These are phyloP conservation scores for human DNA, from an alignment of 2,113 vertebrate genomes.

Conservation along the genomic window GRCh38 chr3:177351001-177351500, in stretches of 20 bases:
- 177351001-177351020: background rate
- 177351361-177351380: background rate
- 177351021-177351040: background rate
- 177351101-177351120: background rate
- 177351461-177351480: background rate
- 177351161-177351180: background rate
- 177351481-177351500: background rate
- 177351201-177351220: background rate
- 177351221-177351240: background rate
- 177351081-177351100: background rate
- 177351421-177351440: background rate
- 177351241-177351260: background rate
- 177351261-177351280: background rate
- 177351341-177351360: background rate
- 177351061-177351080: background rate
- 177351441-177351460: background rate
- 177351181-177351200: background rate
- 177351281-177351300: slow-evolving; percentile 14
- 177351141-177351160: background rate
- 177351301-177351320: background rate
- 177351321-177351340: background rate
- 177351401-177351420: background rate
- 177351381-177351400: background rate
- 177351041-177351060: slow-evolving; percentile 8
- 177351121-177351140: background rate